Evolutionary conservation across 2,113 vertebrate genomes (phyloP).

Genomic region (Semnornis frantzii): DNA sequence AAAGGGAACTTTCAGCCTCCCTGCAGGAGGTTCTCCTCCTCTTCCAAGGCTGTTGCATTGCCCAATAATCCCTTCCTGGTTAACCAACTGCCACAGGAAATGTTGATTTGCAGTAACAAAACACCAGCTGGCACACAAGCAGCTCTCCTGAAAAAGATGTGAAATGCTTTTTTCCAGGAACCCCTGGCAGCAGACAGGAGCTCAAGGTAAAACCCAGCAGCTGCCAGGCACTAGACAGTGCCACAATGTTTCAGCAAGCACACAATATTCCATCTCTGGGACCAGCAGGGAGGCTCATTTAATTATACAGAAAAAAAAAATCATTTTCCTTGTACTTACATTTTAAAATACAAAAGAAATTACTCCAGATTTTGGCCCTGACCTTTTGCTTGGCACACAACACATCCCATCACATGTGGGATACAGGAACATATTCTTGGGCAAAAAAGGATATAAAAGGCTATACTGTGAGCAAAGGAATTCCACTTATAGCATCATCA

Average conservation of each 20-base stretch:
- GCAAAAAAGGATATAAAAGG: neutral
- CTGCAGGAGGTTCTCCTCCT: neutral
- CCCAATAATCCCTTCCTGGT: neutral
- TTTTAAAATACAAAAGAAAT: neutral
- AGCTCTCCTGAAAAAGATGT: neutral
- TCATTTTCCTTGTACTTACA: neutral
- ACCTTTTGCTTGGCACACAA: neutral
- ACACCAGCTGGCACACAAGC: neutral
- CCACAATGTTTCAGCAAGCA: neutral
- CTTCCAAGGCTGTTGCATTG: neutral
- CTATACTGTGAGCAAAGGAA: neutral
- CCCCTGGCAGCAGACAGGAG: neutral
- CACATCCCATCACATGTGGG: neutral
- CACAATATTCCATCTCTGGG: accelerated
- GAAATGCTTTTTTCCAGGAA: neutral
- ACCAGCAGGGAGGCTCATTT: neutral
- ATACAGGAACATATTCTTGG: neutral
- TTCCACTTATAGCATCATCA: neutral
- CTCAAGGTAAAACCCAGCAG: neutral
- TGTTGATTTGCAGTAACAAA: neutral
- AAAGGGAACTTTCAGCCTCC: neutral
- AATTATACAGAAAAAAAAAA: neutral
- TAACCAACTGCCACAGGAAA: neutral
- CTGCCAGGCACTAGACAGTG: neutral
- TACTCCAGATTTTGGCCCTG: neutral